phyloP scores from a whole-genome alignment of 2,888 invertebrate species.

The Hemistola chrysoprasaria region DNA sequence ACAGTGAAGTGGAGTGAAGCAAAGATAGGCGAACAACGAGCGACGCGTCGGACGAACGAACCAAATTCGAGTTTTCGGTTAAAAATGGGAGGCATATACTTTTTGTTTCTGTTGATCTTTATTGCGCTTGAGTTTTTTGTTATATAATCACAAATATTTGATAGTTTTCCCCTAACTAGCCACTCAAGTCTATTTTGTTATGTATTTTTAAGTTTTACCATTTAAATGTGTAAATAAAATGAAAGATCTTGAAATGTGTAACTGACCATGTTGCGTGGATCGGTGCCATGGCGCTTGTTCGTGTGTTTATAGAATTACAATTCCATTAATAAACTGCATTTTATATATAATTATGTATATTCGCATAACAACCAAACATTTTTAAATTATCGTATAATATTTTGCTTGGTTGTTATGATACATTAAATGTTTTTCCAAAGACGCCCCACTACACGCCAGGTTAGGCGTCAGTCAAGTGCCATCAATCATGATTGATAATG shows the following conservation, averaged over 20 bases:
- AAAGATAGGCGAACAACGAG: too few relatives aligned
- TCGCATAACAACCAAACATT: too few relatives aligned
- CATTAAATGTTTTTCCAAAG: too few relatives aligned
- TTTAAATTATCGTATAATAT: too few relatives aligned
- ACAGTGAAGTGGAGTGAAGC: too few relatives aligned
- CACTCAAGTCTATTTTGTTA: slow-evolving; percentile 76
- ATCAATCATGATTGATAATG: too few relatives aligned
- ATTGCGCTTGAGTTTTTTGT: slow-evolving; percentile 70
- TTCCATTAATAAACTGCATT: neutral
- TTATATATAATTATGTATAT: too few relatives aligned
- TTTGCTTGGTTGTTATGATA: too few relatives aligned
- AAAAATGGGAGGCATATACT: slow-evolving; percentile 50
- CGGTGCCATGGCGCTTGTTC: slow-evolving; percentile 40
- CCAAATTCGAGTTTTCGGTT: slow-evolving; percentile 37
- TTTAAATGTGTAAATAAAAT: slow-evolving; percentile 70
- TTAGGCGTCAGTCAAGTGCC: too few relatives aligned
- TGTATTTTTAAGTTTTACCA: slow-evolving; percentile 79
- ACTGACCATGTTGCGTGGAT: slow-evolving; percentile 51
- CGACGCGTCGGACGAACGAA: slow-evolving; percentile 33
- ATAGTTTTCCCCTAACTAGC: slow-evolving; percentile 68
- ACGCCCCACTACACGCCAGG: too few relatives aligned
- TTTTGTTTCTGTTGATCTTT: slow-evolving; percentile 74
- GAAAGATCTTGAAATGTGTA: slow-evolving; percentile 62
- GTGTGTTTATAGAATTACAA: slow-evolving; percentile 25
- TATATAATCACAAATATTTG: slow-evolving; percentile 70